phyloP scores from a whole-genome alignment of 2,797 vertebrate genomes.

The Toxotes lorentzi region DNA sequence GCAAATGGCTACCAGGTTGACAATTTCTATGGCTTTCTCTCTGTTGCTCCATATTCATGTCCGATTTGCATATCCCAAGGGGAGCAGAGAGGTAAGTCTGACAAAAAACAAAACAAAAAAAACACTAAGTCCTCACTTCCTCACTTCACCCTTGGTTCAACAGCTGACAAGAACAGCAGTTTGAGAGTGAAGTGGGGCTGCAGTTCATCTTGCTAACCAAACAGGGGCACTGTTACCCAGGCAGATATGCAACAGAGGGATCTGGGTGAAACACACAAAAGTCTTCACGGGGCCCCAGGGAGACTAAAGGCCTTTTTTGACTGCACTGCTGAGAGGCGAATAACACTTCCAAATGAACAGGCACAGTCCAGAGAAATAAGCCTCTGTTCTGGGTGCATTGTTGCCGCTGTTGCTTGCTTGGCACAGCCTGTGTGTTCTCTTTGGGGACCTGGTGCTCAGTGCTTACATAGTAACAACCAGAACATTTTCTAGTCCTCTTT shows the following conservation, averaged over 20 bases:
- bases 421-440: slow-evolving; percentile 70
- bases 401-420: slow-evolving; percentile 72
- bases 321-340: slow-evolving; percentile 80
- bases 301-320: slow-evolving; percentile 80
- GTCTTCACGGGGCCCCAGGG: slow-evolving; percentile 71
- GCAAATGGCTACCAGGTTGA: slow-evolving; percentile 45
- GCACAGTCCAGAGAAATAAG: slow-evolving; percentile 79
- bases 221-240: slow-evolving; percentile 87
- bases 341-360: slow-evolving; percentile 85
- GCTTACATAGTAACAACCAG: slow-evolving; percentile 75
- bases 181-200: slow-evolving; percentile 45
- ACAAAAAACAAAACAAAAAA: slow-evolving; percentile 9
- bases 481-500: slow-evolving; percentile 71
- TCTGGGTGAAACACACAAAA: slow-evolving; percentile 52
- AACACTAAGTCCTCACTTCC: slow-evolving; percentile 45
- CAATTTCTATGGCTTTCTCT: slow-evolving; percentile 62
- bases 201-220: slow-evolving; percentile 67
- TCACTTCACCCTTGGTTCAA: slow-evolving; percentile 62
- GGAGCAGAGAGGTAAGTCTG: slow-evolving; percentile 52
- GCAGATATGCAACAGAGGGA: slow-evolving; percentile 33
- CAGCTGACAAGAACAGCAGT: slow-evolving; percentile 59
- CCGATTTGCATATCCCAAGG: slow-evolving; percentile 72
- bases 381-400: slow-evolving; percentile 78
- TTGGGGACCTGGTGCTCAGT: slow-evolving; percentile 72
- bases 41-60: slow-evolving; percentile 71